phyloP scores from a whole-genome alignment of 2,113 vertebrate species.

The Taxidea taxus region DNA sequence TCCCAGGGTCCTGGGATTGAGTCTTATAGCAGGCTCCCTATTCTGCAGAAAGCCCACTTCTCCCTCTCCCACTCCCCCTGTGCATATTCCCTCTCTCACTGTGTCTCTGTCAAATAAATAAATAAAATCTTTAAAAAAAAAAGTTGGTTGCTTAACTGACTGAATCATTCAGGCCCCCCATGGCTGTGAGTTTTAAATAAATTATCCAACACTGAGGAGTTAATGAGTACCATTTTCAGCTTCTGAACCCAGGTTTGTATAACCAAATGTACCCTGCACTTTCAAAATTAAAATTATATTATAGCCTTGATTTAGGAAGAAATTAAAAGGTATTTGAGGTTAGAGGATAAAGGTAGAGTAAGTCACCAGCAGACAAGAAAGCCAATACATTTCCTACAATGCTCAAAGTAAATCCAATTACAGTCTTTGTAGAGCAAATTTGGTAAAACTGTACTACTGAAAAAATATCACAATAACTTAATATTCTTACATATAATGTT shows the following conservation, averaged over 20 bases:
- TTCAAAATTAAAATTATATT: not conserved
- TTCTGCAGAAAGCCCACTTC: no score
- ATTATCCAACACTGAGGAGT: not conserved
- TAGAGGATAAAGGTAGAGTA: not conserved
- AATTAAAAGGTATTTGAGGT: not conserved
- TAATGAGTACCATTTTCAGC: not conserved
- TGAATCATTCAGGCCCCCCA: not conserved
- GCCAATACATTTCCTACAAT: not conserved
- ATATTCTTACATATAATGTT: not conserved
- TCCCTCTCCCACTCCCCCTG: no score
- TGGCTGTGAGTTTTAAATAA: not conserved
- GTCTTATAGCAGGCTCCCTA: no score
- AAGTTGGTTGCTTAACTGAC: not conserved
- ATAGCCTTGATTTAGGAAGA: not conserved
- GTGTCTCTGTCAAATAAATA: no score
- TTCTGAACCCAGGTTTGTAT: not conserved
- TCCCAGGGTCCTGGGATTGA: no score
- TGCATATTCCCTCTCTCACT: no score
- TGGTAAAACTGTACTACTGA: not conserved
- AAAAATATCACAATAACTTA: not conserved
- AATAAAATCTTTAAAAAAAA: not conserved
- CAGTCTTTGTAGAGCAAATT: not conserved
- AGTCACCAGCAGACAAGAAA: not conserved
- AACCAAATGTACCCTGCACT: not conserved
- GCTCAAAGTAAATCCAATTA: not conserved